Base-by-base conservation (phyloP, 2,797 vertebrate species). In the Coregonus sp. region DNA sequence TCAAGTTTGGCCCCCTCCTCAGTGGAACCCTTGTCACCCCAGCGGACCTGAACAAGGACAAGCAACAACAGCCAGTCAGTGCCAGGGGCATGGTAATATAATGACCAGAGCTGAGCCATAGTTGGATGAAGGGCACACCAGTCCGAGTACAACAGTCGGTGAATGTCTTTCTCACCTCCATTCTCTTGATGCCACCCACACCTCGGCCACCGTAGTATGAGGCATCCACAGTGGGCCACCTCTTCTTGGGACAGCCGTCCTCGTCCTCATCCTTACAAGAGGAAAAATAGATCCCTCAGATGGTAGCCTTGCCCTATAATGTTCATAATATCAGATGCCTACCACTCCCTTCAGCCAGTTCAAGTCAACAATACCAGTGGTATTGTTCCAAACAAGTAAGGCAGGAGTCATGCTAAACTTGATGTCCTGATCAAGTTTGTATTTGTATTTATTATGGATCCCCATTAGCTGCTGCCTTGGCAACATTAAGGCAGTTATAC, bases 1-100 rank as follows among this genome's bases (percentile, higher is more conserved):
- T 99, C 98, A 84, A 99, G 70, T 86, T 99, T 99, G 33, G 97
- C 97, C 0, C 98, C 98, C 93, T 99, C 98, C 84, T 99, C 98
- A 0, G 98, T 99, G 4, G 98, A 99, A 52, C 98, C 98, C 82
- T 95, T 98, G 78, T 98, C 98, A 72, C 98, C 98, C 98, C 98
- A 99, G 5, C 96, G 96, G 59, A 99, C 98, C 98, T 99, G 88
- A 1, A 79, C 16, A 87, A 37, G 84, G 51, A 5, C 54, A 63
- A 9, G 33, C 25, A 18, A 5, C 15, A 15, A 40, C 9, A 25
- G 1, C 3, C 40, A 7, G 7, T 29, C 2, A 4, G 50, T 31
- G 72, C 7, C 52, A 1, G 76, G 16, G 6, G 68, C 20, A 20
- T 7, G 20, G 5, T 6, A 25, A 3, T 29, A 20, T 25, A 11